Base-by-base conservation (phyloP, 2,113 vertebrate genomes). In the Grantiella picta region DNA sequence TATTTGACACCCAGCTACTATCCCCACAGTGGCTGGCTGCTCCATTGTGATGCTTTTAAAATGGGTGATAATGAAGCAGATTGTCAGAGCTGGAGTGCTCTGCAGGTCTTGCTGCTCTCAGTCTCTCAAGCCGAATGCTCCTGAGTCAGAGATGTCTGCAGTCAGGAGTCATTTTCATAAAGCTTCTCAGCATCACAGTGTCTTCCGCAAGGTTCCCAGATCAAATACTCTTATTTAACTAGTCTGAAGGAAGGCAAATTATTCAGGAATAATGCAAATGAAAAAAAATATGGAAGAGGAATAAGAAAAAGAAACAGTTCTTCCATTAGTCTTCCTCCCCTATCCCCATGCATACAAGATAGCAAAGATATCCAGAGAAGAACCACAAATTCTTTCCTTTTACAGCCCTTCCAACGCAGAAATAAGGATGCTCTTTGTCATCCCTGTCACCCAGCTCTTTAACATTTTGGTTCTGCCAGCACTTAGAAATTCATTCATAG, bases 401-500 rank as follows among this genome's bases (percentile, higher is more conserved):
- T 78, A 61, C 25, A 81, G 40, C 20, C 89, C 68, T 88, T 89
- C 66, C n/a, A 45, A 25, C 29, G 33, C 11, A 80, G 61, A 86
- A 87, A 91, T 57, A 89, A 83, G 60, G 69, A 82, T 83, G 65
- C 13, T 93, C 28, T 81, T 95, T 82, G 64, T 83, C 88, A 72
- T 90, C 14, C 10, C 23, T 88, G 33, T 90, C 63, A 89, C 13
- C n/a, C 35, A 66, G 47, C n/a, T 90, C 52, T 93, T 96, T 95
- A 94, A 75, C 31, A 94, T 96, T 97, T 82, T 85, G 69, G 44
- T 96, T 72, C 79, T 85, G 92, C 50, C 40, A 86, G 28, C 47
- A 85, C 49, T 95, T 91, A 82, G 53, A 97, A 92, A 97, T 98
- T 96, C 97, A 97, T 98, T 98, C 95, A 95, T 94, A 94, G 90